A percentile compares a stretch with the other conserved stretches of the same genome.
Conservation (phyloP, 2,888 invertebrate genomes). For the Icerya purchasi region DNA sequence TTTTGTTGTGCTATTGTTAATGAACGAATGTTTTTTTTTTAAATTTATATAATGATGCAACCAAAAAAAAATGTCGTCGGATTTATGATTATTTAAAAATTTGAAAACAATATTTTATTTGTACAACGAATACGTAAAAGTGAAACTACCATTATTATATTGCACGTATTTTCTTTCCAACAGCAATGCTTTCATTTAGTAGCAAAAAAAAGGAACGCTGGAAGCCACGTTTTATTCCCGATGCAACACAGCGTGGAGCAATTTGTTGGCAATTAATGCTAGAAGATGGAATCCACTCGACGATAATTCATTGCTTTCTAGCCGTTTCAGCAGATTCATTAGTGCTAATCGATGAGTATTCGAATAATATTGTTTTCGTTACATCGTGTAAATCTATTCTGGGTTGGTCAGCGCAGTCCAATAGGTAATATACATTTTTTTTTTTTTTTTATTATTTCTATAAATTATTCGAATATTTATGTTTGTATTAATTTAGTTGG, state of each 20-base stretch:
- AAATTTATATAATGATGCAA: no score
- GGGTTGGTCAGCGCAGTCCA: slow-evolving; percentile 40
- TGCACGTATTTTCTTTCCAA: slow-evolving; percentile 23
- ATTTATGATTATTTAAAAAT: no score
- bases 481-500: background rate
- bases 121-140: no score
- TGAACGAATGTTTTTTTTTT: no score
- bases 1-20: no score
- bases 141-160: no score
- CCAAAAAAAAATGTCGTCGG: no score
- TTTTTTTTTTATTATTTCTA: background rate
- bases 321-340: slow-evolving; percentile 72
- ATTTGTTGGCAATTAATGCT: slow-evolving; percentile 62
- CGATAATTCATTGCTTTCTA: slow-evolving; percentile 51
- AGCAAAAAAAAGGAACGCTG: slow-evolving; percentile 56
- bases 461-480: background rate
- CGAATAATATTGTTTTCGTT: slow-evolving; percentile 64
- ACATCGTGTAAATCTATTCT: slow-evolving; percentile 63
- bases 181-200: slow-evolving; percentile 51
- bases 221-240: slow-evolving; percentile 48
- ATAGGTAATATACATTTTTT: slow-evolving; percentile 26
- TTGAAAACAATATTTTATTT: no score
- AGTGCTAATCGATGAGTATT: slow-evolving; percentile 63
- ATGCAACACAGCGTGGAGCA: slow-evolving; percentile 50
- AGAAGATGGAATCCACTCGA: slow-evolving; percentile 43